Base-by-base conservation (phyloP, 2,888 invertebrate genomes). In the Caenorhabditis panamensis region DNA sequence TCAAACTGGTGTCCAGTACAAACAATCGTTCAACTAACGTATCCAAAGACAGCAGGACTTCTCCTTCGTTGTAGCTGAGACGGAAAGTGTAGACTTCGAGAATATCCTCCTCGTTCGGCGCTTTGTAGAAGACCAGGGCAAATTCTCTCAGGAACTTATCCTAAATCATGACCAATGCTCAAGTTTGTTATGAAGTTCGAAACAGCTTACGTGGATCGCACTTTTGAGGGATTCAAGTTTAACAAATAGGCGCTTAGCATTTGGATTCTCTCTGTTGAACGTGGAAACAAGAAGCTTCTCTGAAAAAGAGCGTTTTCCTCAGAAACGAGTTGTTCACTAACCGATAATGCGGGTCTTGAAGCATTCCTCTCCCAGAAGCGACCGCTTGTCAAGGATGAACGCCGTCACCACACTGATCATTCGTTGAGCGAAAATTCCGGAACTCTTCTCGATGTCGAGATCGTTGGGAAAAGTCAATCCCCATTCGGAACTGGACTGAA, bases 331-430 rank as follows among this genome's bases (percentile, higher is more conserved):
- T n/a, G n/a, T n/a, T 37, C 6, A 54, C 20, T 0, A 24, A 77
- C 76, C 76, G 18, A 79, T 71, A 3, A 8, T 26, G 1, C 78
- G 66, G 3, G 47, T 41, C 26, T 44, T 66, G 53, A 79, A 79
- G 44, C 59, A 66, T 9, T 28, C 31, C 2, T 72, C 72, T 16
- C 24, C 37, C 0, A 79, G 41, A 26, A 79, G 18, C 1, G 61
- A 41, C 1, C 78, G 66, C n/a, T 72, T 71, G 22, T 79, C 71
- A 9, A 79, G 37, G 37, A 79, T 79, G 36, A 79, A 72, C 9
- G 78, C 49, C 16, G 78, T 16, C 16, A 72, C 18, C n/a, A 37
- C 8, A 24, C 49, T 51, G 9, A 79, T 56, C 20, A 72, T 62
- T 22, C 78, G 53, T 36, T 44, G 56, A 1, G 54, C 78, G 22